Evolutionary conservation across 2,888 invertebrate genomes (phyloP).

Genomic region (Desoria tigrina): DNA sequence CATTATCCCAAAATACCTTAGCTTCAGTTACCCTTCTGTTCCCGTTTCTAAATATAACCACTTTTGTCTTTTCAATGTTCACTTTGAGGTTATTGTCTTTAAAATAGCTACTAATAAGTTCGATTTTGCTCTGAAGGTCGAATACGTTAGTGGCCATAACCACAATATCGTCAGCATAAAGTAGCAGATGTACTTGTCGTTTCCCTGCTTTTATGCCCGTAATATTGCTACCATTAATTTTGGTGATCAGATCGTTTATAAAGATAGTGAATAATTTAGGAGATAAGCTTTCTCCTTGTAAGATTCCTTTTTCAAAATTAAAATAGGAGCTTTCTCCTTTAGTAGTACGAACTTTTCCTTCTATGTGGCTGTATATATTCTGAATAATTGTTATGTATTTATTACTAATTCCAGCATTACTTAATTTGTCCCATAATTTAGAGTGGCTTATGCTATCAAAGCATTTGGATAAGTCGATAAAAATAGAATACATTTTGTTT

Average conservation of each 20-base stretch:
- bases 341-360: constrained; percentile 10
- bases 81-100: constrained; percentile 4
- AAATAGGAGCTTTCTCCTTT: constrained; percentile 15
- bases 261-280: constrained; percentile 22
- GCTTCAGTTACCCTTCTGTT: neutral
- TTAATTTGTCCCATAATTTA: constrained; percentile 25
- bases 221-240: neutral
- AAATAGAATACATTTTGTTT: constrained; percentile 15
- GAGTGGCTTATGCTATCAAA: constrained; percentile 23
- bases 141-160: constrained; percentile 11
- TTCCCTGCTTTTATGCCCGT: neutral
- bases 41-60: constrained; percentile 12
- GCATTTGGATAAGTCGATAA: constrained; percentile 19
- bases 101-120: neutral
- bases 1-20: constrained; percentile 17
- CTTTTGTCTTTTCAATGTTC: constrained; percentile 19
- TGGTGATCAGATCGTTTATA: constrained; percentile 14
- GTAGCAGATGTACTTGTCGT: neutral
- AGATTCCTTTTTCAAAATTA: neutral
- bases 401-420: constrained; percentile 14
- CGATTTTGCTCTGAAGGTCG: constrained; percentile 16
- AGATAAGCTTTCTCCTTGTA: constrained; percentile 20
- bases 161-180: constrained; percentile 25
- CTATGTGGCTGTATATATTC: constrained; percentile 8
- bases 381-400: constrained; percentile 17